A percentile compares a stretch with the other conserved stretches of the same genome.
Evolutionary conservation across 2,888 invertebrate species (phyloP).

Genomic region (Diaperis boleti): DNA sequence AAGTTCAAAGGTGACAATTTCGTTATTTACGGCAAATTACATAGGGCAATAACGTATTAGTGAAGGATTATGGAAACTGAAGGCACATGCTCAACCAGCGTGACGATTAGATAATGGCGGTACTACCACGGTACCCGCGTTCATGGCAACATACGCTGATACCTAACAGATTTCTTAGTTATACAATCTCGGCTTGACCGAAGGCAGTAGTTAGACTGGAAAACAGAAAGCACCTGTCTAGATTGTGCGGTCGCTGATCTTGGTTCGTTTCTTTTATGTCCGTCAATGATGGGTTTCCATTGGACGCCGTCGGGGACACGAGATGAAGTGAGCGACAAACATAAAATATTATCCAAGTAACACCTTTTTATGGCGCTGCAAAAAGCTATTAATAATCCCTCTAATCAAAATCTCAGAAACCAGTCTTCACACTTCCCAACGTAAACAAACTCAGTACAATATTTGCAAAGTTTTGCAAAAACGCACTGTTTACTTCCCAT

Average conservation of each 20-base stretch:
- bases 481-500: slow-evolving; percentile 6
- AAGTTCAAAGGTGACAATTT: slow-evolving; percentile 26
- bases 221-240: slow-evolving; percentile 44
- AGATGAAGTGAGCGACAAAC: slow-evolving; percentile 31
- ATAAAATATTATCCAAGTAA: slow-evolving; percentile 26
- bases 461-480: slow-evolving; percentile 8
- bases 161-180: slow-evolving; percentile 41
- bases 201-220: slow-evolving; percentile 44
- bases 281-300: slow-evolving; percentile 30
- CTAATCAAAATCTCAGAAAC: slow-evolving; percentile 13
- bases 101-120: slow-evolving; percentile 43
- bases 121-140: slow-evolving; percentile 28
- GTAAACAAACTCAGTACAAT: slow-evolving; percentile 23
- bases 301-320: slow-evolving; percentile 38
- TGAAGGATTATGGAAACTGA: slow-evolving; percentile 25
- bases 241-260: slow-evolving; percentile 42
- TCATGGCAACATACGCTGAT: slow-evolving; percentile 38
- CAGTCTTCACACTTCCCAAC: slow-evolving; percentile 12
- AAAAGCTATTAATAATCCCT: slow-evolving; percentile 20
- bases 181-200: slow-evolving; percentile 42
- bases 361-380: slow-evolving; percentile 29
- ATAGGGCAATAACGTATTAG: slow-evolving; percentile 16
- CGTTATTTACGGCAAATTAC: slow-evolving; percentile 29
- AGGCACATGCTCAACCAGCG: slow-evolving; percentile 37
- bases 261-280: slow-evolving; percentile 36